These are phyloP conservation scores for Sphenopsis melanotis DNA, from an alignment of 2,797 vertebrate species.

Conservation along the genomic window DNA sequence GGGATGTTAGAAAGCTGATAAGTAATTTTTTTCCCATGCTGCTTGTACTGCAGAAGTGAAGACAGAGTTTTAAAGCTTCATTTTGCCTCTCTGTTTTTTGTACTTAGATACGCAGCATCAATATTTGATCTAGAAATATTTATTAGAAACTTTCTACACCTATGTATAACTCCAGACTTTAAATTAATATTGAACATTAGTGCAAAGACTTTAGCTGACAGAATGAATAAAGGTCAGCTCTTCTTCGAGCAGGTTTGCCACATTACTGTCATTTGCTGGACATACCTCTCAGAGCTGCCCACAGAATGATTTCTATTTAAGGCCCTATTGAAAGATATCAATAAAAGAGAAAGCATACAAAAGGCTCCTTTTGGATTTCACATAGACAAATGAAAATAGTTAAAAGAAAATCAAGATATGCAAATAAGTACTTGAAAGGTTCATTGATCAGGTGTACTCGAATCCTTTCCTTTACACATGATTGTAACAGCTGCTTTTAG, in stretches of 20 bases:
- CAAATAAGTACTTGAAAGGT: neutral
- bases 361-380: neutral
- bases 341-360: neutral
- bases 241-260: neutral
- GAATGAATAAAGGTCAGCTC: neutral
- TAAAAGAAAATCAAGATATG: neutral
- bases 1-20: neutral
- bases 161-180: neutral
- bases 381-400: neutral
- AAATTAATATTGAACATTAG: neutral
- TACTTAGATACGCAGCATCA: neutral
- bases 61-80: neutral
- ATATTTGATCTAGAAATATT: slow-evolving; percentile 12
- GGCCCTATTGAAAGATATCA: neutral
- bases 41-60: neutral
- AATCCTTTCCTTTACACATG: neutral
- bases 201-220: neutral
- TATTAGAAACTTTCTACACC: neutral
- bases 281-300: neutral
- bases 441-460: neutral
- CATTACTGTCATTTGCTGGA: neutral
- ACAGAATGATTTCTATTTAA: neutral
- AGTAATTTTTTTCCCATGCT: neutral
- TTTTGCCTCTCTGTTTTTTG: neutral
- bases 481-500: neutral